Conservation (phyloP, 2,888 invertebrate genomes). For the Anodontia alba region DNA sequence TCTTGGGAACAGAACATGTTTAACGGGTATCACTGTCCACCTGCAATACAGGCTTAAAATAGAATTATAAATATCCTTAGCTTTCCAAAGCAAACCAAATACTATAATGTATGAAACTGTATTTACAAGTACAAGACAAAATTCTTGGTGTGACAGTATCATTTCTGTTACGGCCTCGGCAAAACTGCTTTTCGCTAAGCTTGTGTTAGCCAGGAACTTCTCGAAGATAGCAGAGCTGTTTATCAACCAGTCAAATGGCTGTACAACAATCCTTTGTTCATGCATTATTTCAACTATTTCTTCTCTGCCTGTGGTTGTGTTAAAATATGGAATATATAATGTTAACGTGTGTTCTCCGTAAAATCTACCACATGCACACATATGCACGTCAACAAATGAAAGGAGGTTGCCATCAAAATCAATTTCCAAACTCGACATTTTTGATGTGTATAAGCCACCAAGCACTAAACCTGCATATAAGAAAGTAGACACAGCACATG, state of each 20-base stretch:
- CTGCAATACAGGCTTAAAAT: neutral
- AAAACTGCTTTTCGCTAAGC: neutral
- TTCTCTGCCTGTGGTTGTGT: neutral
- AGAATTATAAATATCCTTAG: neutral
- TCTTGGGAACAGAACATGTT: neutral
- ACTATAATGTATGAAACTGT: neutral
- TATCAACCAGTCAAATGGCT: neutral
- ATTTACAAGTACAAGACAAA: neutral
- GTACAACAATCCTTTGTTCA: neutral
- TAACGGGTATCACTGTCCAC: neutral
- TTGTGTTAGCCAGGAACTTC: neutral
- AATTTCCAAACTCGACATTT: neutral
- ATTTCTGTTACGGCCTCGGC: neutral
- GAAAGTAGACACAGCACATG: neutral
- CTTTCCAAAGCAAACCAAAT: neutral
- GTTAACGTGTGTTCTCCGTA: neutral
- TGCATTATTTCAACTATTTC: neutral
- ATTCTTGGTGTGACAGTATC: neutral
- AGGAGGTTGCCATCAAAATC: neutral
- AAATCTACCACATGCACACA: neutral
- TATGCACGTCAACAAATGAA: neutral
- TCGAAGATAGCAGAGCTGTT: neutral
- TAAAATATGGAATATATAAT: constrained; percentile 2
- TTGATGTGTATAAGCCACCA: neutral
- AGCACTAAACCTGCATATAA: neutral